Base-by-base conservation (phyloP, 2,888 invertebrate species). In the Ophraella communa region DNA sequence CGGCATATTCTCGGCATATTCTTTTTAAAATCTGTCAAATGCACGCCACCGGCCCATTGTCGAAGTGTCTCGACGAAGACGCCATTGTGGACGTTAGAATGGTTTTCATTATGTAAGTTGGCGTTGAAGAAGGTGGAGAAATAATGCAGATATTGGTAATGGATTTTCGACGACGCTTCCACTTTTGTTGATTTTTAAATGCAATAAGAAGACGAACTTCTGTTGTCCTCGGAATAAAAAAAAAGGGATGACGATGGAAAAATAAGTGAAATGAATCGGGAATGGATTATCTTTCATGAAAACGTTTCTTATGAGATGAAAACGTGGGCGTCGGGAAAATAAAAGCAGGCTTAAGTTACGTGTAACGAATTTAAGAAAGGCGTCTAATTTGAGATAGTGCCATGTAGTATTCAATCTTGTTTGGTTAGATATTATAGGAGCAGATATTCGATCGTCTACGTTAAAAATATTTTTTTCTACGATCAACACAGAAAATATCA, bases 71-170 rank as follows among this genome's bases (percentile, higher is more conserved):
- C 79, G 78, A 74, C 79, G 78, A 74, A 77, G 72, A 73, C 70
- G 76, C 78, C 75, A 80, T 80, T 80, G 79, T 80, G 76, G 67
- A 76, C 78, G 77, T 77, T 76, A 78, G 74, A 75, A 75, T 77
- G 70, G 77, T 77, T 79, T 80, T 81, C 81, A 81, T 81, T 81
- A 80, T 80, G 76, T 79, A 81, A 81, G 80, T 80, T 80, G 80
- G 78, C 79, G 76, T 76, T 77, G 77, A 77, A 78, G 78, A 74
- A 79, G 76, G 77, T 77, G 73, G 75, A 75, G 77, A 79, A 80
- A 80, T 80, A 80, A 81, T 80, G 80, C 80, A 80, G 80, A 80
- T 80, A 80, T 80, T 79, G 80, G 78, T 79, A 79, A 79, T 79
- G 79, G 80, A 79, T 80, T 80, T 79, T 78, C 76, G 75, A 51